Conservation (phyloP, 2,888 invertebrate genomes). For the Dryococelus australis region DNA sequence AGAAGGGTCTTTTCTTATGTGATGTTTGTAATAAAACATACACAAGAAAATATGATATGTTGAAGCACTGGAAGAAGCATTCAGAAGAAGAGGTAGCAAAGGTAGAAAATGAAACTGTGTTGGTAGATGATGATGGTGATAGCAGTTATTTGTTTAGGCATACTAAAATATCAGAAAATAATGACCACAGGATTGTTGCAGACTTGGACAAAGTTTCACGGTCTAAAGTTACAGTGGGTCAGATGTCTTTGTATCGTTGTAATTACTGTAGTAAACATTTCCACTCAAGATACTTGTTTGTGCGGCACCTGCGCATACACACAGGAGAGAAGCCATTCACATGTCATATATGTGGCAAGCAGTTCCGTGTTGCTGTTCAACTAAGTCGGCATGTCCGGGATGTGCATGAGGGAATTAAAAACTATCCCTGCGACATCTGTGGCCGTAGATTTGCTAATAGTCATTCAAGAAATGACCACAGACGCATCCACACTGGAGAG, state of each 20-base stretch:
- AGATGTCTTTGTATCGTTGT: constrained; percentile 33
- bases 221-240: constrained; percentile 30
- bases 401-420: constrained; percentile 61
- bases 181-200: not conserved
- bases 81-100: constrained; percentile 50
- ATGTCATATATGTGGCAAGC: constrained; percentile 72
- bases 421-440: constrained; percentile 62
- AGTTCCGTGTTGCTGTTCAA: constrained; percentile 69
- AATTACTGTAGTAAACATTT: constrained; percentile 37
- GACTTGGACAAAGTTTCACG: not conserved
- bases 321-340: constrained; percentile 70
- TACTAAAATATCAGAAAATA: not conserved
- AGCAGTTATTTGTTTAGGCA: constrained; percentile 13
- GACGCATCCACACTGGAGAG: constrained; percentile 56
- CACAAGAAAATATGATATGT: constrained; percentile 37
- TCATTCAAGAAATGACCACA: constrained; percentile 59
- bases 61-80: constrained; percentile 62
- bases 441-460: constrained; percentile 61
- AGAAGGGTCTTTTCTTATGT: not conserved
- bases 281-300: constrained; percentile 28
- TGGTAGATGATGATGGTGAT: constrained; percentile 23
- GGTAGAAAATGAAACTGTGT: constrained; percentile 13
- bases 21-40: not conserved
- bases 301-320: constrained; percentile 59
- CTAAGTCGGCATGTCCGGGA: constrained; percentile 63